phyloP scores from a whole-genome alignment of 2,113 vertebrate genomes.

The Morphnarchus princeps region DNA sequence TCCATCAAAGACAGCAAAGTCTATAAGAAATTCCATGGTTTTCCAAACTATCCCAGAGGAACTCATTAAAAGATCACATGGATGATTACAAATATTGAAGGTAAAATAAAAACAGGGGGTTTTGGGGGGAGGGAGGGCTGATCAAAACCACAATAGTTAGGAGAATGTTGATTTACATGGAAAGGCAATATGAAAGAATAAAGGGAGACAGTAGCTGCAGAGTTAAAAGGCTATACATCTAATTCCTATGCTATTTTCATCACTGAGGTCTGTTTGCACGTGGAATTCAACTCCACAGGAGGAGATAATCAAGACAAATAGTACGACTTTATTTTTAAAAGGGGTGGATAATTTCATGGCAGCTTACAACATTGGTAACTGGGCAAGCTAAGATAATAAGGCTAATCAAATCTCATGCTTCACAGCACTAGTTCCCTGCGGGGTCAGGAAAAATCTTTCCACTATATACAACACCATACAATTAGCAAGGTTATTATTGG shows the following conservation, averaged over 20 bases:
- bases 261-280: slow-evolving; percentile 31
- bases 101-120: background rate
- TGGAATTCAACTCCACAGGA: slow-evolving; percentile 38
- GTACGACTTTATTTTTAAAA: slow-evolving; percentile 61
- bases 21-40: background rate
- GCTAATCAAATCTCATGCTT: slow-evolving; percentile 64
- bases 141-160: background rate
- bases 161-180: background rate
- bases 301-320: slow-evolving; percentile 57
- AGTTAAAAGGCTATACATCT: slow-evolving; percentile 27
- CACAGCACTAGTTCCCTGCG: slow-evolving; percentile 4
- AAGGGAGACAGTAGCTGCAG: background rate
- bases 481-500: slow-evolving; percentile 33
- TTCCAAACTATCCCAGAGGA: background rate
- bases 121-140: background rate
- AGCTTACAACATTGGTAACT: slow-evolving; percentile 55
- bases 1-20: background rate
- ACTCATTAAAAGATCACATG: background rate
- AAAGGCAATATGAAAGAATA: background rate
- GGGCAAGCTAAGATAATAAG: slow-evolving; percentile 61
- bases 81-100: background rate
- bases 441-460: slow-evolving; percentile 37
- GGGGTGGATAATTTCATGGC: slow-evolving; percentile 58
- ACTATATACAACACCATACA: background rate
- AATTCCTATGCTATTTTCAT: slow-evolving; percentile 39